Evolutionary conservation across 2,113 vertebrate species (phyloP).

Genomic region (Pangasianodon gigas): DNA sequence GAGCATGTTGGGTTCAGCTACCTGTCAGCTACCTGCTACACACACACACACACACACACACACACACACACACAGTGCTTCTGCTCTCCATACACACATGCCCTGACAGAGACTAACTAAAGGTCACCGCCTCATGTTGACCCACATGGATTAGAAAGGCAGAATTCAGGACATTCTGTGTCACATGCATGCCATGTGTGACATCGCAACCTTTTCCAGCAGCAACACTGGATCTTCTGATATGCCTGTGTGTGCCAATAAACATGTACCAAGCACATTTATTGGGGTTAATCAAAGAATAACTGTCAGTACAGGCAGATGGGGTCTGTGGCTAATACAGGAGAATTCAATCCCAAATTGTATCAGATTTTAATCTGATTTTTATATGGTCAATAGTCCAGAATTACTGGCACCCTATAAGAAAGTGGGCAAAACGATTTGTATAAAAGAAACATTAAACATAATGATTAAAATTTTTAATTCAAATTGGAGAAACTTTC

Average conservation of each 20-base stretch:
- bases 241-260: neutral
- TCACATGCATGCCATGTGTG: neutral
- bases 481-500: neutral
- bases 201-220: neutral
- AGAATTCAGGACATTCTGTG: neutral
- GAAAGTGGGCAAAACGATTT: neutral
- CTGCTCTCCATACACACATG: neutral
- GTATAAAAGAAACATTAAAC: neutral
- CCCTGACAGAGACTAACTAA: neutral
- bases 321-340: neutral
- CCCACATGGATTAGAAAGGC: neutral
- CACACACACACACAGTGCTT: neutral
- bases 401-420: neutral
- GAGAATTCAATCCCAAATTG: neutral
- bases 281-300: neutral
- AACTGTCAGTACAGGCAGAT: neutral
- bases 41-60: slow-evolving; percentile 8
- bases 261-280: neutral
- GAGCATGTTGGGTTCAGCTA: slow-evolving; percentile 24
- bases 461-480: neutral
- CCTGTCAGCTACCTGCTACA: slow-evolving; percentile 2
- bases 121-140: neutral
- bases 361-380: neutral
- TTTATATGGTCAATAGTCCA: neutral
- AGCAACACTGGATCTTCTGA: neutral